phyloP scores from a whole-genome alignment of 2,888 invertebrate species.

The Spisula subtruncata region DNA sequence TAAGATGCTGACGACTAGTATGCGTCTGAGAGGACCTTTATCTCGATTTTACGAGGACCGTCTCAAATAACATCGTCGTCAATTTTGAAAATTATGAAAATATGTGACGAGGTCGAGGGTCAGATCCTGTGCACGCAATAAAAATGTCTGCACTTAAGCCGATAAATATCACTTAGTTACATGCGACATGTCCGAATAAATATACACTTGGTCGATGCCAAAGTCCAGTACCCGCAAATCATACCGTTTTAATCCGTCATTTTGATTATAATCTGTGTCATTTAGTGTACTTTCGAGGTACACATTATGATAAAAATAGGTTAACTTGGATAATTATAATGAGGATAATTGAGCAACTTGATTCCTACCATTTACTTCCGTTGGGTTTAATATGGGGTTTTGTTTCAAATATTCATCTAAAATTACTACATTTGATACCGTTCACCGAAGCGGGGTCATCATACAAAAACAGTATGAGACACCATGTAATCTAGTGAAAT shows the following conservation, averaged over 20 bases:
- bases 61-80: not conserved
- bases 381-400: not conserved
- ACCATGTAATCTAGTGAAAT: not conserved
- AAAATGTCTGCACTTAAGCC: constrained; percentile 41
- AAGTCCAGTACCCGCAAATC: constrained; percentile 13
- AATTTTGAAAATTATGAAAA: constrained; percentile 22
- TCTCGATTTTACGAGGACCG: not conserved
- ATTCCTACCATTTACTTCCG: not conserved
- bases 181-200: not conserved
- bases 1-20: constrained; percentile 18
- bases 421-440: constrained; percentile 5
- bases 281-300: constrained; percentile 17
- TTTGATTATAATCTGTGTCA: constrained; percentile 3
- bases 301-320: not conserved
- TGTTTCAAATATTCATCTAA: not conserved
- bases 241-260: constrained; percentile 23
- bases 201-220: not conserved
- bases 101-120: not conserved
- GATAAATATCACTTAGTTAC: constrained; percentile 13
- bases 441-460: not conserved
- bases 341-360: not conserved
- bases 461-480: not conserved
- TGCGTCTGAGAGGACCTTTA: constrained; percentile 12
- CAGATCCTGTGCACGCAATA: constrained; percentile 32
- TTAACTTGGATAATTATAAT: constrained; percentile 7